Percentiles rank a stretch among this genome's conserved stretches.
These are phyloP conservation scores for Acanthosepion lycidas DNA, from an alignment of 2,888 invertebrate species.

Conservation along the genomic window DNA sequence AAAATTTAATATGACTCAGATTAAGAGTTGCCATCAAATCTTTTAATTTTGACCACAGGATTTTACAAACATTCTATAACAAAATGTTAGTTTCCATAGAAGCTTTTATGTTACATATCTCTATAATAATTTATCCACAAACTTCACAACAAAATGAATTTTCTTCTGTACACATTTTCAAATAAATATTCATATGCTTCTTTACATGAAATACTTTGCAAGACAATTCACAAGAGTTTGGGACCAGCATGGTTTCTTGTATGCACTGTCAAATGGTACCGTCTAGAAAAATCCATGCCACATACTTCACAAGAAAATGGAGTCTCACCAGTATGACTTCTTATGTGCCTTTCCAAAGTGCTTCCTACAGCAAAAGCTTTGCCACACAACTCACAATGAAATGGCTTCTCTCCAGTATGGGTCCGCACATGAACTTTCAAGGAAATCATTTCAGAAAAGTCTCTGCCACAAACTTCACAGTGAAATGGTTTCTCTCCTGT, in stretches of 20 bases:
- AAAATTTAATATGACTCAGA: too few relatives aligned
- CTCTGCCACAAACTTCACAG: neutral
- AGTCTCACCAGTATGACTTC: neutral
- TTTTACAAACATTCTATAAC: too few relatives aligned
- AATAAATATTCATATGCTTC: too few relatives aligned
- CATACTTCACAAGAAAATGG: slow-evolving; percentile 35
- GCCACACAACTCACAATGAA: slow-evolving; percentile 37
- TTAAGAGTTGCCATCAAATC: too few relatives aligned
- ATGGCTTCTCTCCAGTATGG: slow-evolving; percentile 35
- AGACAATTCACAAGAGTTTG: too few relatives aligned
- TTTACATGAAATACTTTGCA: too few relatives aligned
- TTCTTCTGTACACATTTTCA: neutral
- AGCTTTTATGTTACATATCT: neutral
- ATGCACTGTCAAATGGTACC: neutral
- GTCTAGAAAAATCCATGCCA: neutral
- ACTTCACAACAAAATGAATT: neutral
- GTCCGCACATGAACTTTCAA: neutral
- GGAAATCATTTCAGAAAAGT: neutral
- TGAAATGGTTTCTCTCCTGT: slow-evolving; percentile 23
- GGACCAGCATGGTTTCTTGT: neutral
- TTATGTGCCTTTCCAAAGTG: neutral
- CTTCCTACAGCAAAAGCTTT: neutral
- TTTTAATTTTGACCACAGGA: too few relatives aligned
- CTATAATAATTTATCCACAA: neutral
- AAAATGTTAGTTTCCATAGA: neutral